These are phyloP conservation scores for Seriola rivoliana DNA, from an alignment of 2,113 vertebrate genomes.

Conservation along the genomic window DNA sequence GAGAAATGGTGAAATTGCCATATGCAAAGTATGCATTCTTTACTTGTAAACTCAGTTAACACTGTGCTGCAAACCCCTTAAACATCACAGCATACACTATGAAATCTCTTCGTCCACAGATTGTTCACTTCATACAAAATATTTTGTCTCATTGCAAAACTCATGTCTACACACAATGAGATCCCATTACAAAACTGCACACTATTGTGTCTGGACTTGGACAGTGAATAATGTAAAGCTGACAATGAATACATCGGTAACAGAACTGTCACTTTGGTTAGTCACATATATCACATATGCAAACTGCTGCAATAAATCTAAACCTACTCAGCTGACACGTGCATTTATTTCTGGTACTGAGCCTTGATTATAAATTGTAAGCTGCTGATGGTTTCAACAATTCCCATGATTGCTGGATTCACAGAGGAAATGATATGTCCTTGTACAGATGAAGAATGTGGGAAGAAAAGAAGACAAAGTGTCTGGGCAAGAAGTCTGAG, in stretches of 20 bases:
- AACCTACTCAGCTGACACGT: constrained; percentile 52
- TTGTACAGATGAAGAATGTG: constrained; percentile 70
- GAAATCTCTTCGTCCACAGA: constrained; percentile 55
- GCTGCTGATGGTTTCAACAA: constrained; percentile 70
- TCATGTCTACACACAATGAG: constrained; percentile 30
- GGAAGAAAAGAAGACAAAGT: constrained; percentile 71
- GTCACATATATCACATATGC: constrained; percentile 40
- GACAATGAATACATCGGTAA: constrained; percentile 35
- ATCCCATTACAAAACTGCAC: constrained; percentile 26
- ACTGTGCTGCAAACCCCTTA: constrained; percentile 33
- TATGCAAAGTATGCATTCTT: constrained; percentile 31
- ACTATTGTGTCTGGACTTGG: constrained; percentile 30
- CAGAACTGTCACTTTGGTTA: constrained; percentile 50
- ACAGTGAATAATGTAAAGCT: constrained; percentile 39
- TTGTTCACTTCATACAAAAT: constrained; percentile 52
- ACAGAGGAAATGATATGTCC: constrained; percentile 62
- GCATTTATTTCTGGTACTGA: constrained; percentile 60
- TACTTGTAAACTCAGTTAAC: constrained; percentile 15
- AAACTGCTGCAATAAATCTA: constrained; percentile 39
- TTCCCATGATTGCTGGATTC: constrained; percentile 70
- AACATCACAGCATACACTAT: constrained; percentile 40
- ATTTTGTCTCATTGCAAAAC: constrained; percentile 62
- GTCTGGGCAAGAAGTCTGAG: constrained; percentile 59
- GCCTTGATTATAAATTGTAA: constrained; percentile 62
- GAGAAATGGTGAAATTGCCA: constrained; percentile 14